Evolutionary conservation across 2,113 vertebrate species (phyloP), one percentile per base, ranked within the genome.

Genomic region (Planiliza haematocheilus): DNA sequence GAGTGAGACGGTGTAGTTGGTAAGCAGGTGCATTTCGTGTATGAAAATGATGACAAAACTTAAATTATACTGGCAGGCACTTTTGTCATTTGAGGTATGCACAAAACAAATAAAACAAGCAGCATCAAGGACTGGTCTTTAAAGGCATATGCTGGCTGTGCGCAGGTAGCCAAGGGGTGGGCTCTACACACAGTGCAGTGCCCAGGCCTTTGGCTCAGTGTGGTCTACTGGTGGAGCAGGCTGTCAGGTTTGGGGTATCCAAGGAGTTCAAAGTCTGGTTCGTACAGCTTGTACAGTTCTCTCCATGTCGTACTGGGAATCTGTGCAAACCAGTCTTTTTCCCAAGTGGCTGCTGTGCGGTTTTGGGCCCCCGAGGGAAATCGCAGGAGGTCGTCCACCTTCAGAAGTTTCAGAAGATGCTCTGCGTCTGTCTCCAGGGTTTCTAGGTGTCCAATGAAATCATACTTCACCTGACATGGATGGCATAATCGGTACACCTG

Each of bases 371-470:
- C 95, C 1, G 95, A 95, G 0, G 96, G 95, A 78, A 98, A 97
- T 67, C 53, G 95, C 6, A 98, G 81, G 17, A 93, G 82, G 18
- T 88, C 79, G 82, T 97, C 96, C 84, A 97, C 92, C 16, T 94
- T 91, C 74, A 98, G 93, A 1, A 96, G 92, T 83, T 93, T 93
- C 73, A 99, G 91, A 70, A 99, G 94, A 10, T 95, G 95, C 75
- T 96, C 92, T 9, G 96, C 94, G 0, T 98, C 97, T 2, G 94
- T 94, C 66, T 97, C 95, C 89, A 99, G 93, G 57, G 93, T 97
- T 92, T 99, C 97, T 16, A 99, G 94, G 78, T 93, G 96, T 38
- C 97, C 97, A 8, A 99, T 95, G 0, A 98, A 98, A 85, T 99
- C 97, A 0, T 99, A 99, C 77, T 97, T 94, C 65, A 99, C 94